Conservation (phyloP, 2,797 vertebrate species). For the Craterocephalus amniculus region DNA sequence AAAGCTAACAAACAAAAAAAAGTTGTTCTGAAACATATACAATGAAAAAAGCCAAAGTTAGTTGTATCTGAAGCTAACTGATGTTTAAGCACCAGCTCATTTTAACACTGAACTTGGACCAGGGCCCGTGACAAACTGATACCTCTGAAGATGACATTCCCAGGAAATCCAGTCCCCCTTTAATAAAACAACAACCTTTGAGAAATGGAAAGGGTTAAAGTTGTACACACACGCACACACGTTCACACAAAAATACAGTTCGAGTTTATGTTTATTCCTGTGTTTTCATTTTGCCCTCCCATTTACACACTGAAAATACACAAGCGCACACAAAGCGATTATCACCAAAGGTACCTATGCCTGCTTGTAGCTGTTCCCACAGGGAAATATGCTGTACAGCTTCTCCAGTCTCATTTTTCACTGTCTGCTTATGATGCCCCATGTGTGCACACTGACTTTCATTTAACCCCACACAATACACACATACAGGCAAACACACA, state of each 20-base stretch:
- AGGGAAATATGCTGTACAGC: slow-evolving; percentile 74
- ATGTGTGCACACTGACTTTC: slow-evolving; percentile 82
- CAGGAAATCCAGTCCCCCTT: slow-evolving; percentile 56
- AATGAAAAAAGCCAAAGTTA: slow-evolving; percentile 1
- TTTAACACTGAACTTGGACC: slow-evolving; percentile 28
- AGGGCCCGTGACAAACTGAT: slow-evolving; percentile 53
- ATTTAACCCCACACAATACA: slow-evolving; percentile 78
- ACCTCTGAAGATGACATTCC: slow-evolving; percentile 59
- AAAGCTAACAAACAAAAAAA: slow-evolving; percentile 6
- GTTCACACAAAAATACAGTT: slow-evolving; percentile 10
- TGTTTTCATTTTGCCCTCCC: slow-evolving; percentile 45
- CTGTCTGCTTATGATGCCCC: slow-evolving; percentile 84
- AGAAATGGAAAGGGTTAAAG: slow-evolving; percentile 67
- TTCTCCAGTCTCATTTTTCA: slow-evolving; percentile 82
- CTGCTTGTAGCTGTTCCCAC: slow-evolving; percentile 74
- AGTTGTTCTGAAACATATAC: slow-evolving; percentile 10
- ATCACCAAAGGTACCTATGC: slow-evolving; percentile 70
- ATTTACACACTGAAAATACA: slow-evolving; percentile 36
- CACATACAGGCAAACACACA: slow-evolving; percentile 34
- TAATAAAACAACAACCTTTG: slow-evolving; percentile 56
- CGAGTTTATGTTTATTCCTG: slow-evolving; percentile 37
- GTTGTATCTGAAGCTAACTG: slow-evolving; percentile 1
- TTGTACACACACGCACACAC: slow-evolving; percentile 28
- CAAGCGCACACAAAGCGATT: slow-evolving; percentile 65
- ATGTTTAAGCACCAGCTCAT: slow-evolving; percentile 35